phyloP scores from a whole-genome alignment of 2,797 vertebrate genomes.

The Neosalanx taihuensis region DNA sequence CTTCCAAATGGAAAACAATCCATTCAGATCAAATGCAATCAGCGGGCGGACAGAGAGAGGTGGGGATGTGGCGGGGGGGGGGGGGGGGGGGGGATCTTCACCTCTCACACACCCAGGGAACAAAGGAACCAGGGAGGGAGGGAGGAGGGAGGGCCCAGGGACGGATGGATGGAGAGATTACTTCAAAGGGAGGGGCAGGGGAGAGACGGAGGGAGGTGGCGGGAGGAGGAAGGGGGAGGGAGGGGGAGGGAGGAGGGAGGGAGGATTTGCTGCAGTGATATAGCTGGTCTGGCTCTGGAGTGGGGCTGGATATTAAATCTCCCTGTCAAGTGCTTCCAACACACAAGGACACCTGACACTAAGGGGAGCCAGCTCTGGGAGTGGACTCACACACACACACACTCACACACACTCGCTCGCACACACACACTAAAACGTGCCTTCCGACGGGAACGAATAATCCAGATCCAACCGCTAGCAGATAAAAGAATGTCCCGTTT shows the following conservation, averaged over 20 bases:
- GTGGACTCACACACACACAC: constrained; percentile 25
- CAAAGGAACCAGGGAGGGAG: constrained; percentile 42
- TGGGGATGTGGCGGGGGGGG: constrained; percentile 26
- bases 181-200: constrained; percentile 62
- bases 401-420: background rate
- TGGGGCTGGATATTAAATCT: constrained; percentile 90
- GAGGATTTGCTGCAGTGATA: constrained; percentile 78
- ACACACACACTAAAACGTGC: background rate
- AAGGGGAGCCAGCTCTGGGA: constrained; percentile 60
- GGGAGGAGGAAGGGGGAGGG: constrained; percentile 48
- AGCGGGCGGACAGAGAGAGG: constrained; percentile 62
- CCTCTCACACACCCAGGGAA: constrained; percentile 27
- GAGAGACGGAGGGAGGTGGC: constrained; percentile 30
- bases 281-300: constrained; percentile 80
- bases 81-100: constrained; percentile 2
- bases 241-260: constrained; percentile 39
- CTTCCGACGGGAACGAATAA: background rate
- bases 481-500: background rate
- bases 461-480: background rate
- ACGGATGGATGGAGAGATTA: constrained; percentile 66
- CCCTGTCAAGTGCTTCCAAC: constrained; percentile 88
- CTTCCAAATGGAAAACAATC: constrained; percentile 75
- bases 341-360: constrained; percentile 83
- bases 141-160: constrained; percentile 36
- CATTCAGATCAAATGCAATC: constrained; percentile 76